Base-by-base conservation (phyloP, 1,140 invertebrate genomes). In the Caenorhabditis brenneri region DNA sequence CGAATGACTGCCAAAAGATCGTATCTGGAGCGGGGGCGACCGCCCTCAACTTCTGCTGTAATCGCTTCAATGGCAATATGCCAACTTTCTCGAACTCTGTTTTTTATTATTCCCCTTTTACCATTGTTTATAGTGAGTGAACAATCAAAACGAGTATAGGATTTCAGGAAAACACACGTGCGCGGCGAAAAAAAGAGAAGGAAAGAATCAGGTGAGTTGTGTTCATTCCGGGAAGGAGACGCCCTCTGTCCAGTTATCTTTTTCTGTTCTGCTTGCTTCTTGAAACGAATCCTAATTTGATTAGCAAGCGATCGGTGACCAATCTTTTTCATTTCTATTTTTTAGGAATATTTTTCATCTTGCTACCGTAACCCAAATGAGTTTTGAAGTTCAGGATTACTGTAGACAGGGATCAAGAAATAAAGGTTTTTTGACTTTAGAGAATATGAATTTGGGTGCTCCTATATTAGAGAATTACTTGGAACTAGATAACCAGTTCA, bases 151-250 rank as follows among this genome's bases (percentile, higher is more conserved):
- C 2, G n/a, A n/a, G 65, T 74, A 42, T 74, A 74, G 65, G 65
- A 29, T 74, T 74, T 74, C 65, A 74, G 33, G 65, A 74, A 74
- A 74, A 74, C n/a, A 74, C 65, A 74, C 65, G 65, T 74, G 36
- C 36, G 65, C 65, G 58, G 31, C 16, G 5, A 4, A 27, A 6
- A 19, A 31, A 15, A 36, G 33, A 36, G 3, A 2, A 9, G 58
- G 55, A 65, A 74, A 24, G 9, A 46, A 74, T 74, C 65, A 74
- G 65, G 65, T 46, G 65, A 74, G 65, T 74, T 55, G 6, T 55
- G n/a, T 27, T 74, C 31, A 15, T 15, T 36, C 65, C 36, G 16
- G 22, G 24, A 27, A 27, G 48, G 15, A 51, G n/a, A n/a, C 48
- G 48, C 53, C 19, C 53, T n/a, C 9, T 22, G 53, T 27, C 24